phyloP scores from a whole-genome alignment of 2,113 vertebrate genomes.

The Dissostichus mawsoni region DNA sequence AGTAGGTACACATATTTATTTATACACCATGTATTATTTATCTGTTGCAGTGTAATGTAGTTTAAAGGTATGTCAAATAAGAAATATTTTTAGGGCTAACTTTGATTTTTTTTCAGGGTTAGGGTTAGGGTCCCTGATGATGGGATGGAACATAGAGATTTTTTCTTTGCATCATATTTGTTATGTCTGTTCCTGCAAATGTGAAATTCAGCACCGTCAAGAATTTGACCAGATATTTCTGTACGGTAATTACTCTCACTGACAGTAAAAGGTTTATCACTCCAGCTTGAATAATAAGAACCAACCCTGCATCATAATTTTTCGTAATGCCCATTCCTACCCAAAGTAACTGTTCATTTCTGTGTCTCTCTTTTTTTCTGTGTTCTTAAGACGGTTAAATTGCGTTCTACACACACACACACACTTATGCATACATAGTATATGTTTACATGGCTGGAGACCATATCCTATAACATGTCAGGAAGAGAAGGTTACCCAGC shows the following conservation, averaged over 20 bases:
- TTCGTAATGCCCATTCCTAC: not conserved
- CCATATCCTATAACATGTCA: conserved; percentile 47
- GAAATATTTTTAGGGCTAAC: not conserved
- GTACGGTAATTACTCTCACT: not conserved
- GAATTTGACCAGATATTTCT: not conserved
- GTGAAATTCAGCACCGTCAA: not conserved
- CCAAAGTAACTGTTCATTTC: not conserved
- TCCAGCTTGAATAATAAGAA: not conserved
- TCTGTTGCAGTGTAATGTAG: not conserved
- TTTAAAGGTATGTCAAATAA: not conserved
- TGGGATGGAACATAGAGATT: not conserved
- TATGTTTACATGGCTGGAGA: conserved; percentile 51
- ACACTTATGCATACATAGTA: not conserved
- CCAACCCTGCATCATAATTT: not conserved
- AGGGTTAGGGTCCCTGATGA: too few relatives aligned
- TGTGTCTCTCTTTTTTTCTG: not conserved
- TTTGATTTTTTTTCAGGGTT: not conserved
- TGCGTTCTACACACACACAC: conserved; percentile 6
- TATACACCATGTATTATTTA: not conserved
- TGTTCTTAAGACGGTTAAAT: conserved; percentile 6
- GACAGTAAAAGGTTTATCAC: too few relatives aligned
- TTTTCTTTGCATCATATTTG: conserved; percentile 18
- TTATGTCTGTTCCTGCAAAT: not conserved
- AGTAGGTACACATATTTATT: conserved; percentile 1
- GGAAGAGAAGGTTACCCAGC: conserved; percentile 51